Evolutionary conservation across 2,113 vertebrate genomes (phyloP).

Genomic region (Strix aluco): DNA sequence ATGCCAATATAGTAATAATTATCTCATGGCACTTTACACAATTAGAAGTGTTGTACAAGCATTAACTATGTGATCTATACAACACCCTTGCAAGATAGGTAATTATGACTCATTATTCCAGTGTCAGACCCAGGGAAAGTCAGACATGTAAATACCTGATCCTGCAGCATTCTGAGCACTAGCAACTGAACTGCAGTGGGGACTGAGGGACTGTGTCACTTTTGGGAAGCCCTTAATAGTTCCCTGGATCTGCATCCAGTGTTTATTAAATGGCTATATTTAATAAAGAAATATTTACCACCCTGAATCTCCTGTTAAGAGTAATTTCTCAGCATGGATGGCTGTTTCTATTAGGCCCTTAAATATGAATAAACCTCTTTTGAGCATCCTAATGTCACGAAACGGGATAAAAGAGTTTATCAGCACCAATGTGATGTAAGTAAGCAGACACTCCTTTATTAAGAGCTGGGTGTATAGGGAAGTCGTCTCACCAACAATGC

Average conservation of each 20-base stretch:
- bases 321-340: neutral
- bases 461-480: too few relatives aligned
- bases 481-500: too few relatives aligned
- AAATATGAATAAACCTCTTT: neutral
- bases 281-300: neutral
- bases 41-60: neutral
- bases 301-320: neutral
- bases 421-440: too few relatives aligned
- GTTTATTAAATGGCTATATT: neutral
- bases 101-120: neutral
- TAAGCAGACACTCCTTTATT: too few relatives aligned
- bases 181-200: neutral
- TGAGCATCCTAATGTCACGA: neutral
- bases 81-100: neutral
- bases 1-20: neutral
- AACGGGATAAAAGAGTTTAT: too few relatives aligned
- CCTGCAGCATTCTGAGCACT: neutral
- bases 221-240: neutral
- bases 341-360: neutral
- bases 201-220: neutral
- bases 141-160: neutral
- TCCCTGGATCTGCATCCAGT: neutral
- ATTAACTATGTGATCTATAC: neutral
- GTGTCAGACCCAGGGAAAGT: neutral
- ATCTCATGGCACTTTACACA: neutral